Conservation (phyloP, 2,113 vertebrate species). For the Scomber japonicus region DNA sequence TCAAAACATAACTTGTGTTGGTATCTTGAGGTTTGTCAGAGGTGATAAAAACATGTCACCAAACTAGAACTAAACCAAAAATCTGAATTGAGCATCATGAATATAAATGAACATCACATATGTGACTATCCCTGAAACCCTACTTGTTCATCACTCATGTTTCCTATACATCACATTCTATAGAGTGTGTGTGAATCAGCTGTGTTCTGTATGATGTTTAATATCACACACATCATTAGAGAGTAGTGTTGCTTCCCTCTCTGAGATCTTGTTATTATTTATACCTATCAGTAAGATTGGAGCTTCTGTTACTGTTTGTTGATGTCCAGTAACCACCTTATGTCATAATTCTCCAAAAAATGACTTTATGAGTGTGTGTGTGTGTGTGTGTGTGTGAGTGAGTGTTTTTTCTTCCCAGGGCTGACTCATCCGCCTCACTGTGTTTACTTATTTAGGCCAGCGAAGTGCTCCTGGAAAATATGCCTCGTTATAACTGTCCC, state of each 20-base stretch:
- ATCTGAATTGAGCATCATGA: not conserved
- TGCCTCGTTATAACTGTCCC: constrained; percentile 86
- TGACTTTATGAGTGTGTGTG: not conserved
- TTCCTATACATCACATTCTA: not conserved
- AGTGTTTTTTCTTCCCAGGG: constrained; percentile 69
- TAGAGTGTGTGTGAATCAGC: not conserved
- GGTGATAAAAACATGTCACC: not conserved
- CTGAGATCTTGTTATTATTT: not conserved
- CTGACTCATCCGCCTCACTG: constrained; percentile 78
- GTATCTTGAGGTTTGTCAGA: no score
- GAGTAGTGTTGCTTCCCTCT: not conserved
- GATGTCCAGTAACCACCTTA: constrained; percentile 24
- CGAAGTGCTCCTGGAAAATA: constrained; percentile 85
- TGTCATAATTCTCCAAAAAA: constrained; percentile 36
- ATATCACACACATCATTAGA: not conserved
- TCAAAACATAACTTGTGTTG: no score
- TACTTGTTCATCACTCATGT: no score
- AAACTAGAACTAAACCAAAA: not conserved
- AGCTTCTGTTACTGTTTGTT: not conserved
- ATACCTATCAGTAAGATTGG: not conserved
- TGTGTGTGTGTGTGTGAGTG: constrained; percentile 17
- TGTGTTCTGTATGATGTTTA: not conserved
- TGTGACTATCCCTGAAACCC: not conserved
- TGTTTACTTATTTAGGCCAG: constrained; percentile 84
- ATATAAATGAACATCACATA: no score